Percentiles rank a stretch among this genome's conserved stretches.
Evolutionary conservation across 1,140 invertebrate species (phyloP).

Genomic region (Drosophila parabipectinata): DNA sequence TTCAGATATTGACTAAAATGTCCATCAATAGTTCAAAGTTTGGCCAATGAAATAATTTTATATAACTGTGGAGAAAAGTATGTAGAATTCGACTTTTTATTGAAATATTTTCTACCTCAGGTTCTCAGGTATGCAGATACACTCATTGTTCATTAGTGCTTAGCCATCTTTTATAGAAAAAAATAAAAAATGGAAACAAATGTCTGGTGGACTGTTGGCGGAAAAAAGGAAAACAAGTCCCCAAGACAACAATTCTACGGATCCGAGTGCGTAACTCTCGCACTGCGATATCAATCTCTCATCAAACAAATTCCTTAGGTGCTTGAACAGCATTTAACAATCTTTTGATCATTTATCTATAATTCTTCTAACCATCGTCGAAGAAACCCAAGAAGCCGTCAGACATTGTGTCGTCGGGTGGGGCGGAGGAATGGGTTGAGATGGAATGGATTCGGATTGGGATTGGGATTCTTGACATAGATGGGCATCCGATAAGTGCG

Average conservation of each 20-base stretch:
- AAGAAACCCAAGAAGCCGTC: slow-evolving; percentile 20
- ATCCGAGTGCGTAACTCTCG: slow-evolving; percentile 65
- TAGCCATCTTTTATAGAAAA: slow-evolving; percentile 37
- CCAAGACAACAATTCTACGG: slow-evolving; percentile 21
- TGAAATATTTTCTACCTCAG: too few relatives aligned
- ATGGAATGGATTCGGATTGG: slow-evolving; percentile 24
- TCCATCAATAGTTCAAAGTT: too few relatives aligned
- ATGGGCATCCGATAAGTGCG: slow-evolving; percentile 61
- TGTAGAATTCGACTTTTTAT: too few relatives aligned
- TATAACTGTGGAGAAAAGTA: too few relatives aligned
- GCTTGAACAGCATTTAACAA: slow-evolving; percentile 78
- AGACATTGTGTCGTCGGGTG: slow-evolving; percentile 64
- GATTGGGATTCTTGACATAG: slow-evolving; percentile 49
- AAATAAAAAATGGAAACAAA: too few relatives aligned
- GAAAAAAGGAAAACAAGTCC: slow-evolving; percentile 27
- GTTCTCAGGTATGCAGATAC: slow-evolving; percentile 36
- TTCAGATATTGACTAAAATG: too few relatives aligned
- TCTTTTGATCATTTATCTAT: slow-evolving; percentile 69
- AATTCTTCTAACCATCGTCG: slow-evolving; percentile 20
- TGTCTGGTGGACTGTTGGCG: slow-evolving; percentile 19
- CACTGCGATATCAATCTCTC: slow-evolving; percentile 70
- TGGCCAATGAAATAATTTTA: too few relatives aligned
- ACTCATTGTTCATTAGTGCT: slow-evolving; percentile 41
- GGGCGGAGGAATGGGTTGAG: slow-evolving; percentile 3
- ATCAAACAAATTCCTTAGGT: slow-evolving; percentile 75